phyloP scores from a whole-genome alignment of 30 jellyfish, hydroid and myxozoan species.

The Hydra vulgaris region DNA sequence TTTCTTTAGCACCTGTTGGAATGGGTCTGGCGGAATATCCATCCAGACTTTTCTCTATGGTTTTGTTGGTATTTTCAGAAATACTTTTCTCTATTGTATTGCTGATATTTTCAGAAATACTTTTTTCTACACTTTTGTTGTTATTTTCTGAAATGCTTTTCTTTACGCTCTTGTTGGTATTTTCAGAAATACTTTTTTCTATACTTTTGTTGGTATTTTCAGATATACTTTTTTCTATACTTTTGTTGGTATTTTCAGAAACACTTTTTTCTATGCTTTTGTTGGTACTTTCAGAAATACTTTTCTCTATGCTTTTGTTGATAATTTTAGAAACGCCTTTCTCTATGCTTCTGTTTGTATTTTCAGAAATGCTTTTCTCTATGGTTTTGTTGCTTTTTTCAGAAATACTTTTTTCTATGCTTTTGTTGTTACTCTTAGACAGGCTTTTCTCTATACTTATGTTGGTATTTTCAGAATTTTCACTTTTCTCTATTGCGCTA shows the following conservation, averaged over 20 bases:
- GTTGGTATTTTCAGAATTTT: background rate
- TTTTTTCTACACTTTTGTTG: too few species aligned
- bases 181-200: too few species aligned
- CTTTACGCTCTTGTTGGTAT: too few species aligned
- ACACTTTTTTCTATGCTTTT: background rate
- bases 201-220: too few species aligned
- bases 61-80: too few species aligned
- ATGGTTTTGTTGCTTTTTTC: background rate
- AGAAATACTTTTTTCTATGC: background rate
- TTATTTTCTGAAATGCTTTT: too few species aligned
- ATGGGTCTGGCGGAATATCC: too few species aligned
- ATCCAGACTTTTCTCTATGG: too few species aligned
- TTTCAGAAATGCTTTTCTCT: background rate
- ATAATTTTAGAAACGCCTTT: background rate
- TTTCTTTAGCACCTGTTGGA: slow-evolving; percentile 6
- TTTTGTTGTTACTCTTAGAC: background rate
- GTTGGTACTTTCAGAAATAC: background rate
- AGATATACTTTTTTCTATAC: too few species aligned
- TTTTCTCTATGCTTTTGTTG: background rate
- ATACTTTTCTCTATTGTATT: too few species aligned
- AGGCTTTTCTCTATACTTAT: background rate
- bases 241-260: too few species aligned
- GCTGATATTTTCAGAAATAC: too few species aligned
- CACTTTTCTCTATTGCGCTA: background rate
- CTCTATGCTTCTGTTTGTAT: background rate